Base-by-base conservation (phyloP, 1,140 invertebrate genomes). In the Dolichoris vasculosae region DNA sequence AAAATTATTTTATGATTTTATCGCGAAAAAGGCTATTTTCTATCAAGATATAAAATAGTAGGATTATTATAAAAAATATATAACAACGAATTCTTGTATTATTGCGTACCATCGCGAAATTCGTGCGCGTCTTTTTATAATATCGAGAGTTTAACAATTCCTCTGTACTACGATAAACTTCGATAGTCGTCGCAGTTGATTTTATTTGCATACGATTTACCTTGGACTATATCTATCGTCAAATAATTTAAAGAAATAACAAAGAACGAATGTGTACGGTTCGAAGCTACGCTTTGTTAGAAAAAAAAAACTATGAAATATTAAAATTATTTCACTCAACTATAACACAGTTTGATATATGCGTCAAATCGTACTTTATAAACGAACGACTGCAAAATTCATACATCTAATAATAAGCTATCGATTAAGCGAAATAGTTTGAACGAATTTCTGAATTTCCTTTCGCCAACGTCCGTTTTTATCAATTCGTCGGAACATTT, bases 211-310 rank as follows among this genome's bases (percentile, higher is more conserved):
- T 71, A 59, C 35, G 30, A 73, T 59, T 59, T 51, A 83, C 32
- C 69, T 75, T 73, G 80, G 80, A 82, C 59, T 40, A 64, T 23
- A 15, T 20, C 23, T 23, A 15, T 20, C 23, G 38, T 13, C 64
- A 2, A 71, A 55, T 26, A 77, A 55, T 30, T 75, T 75, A 51
- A 82, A 55, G 38, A 80, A 75, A 73, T 17, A 26, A 48, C 46
- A 26, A 32, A 71, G 48, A 15, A 81, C 69, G 84, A 85, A 85
- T 85, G 78, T 85, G 69, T 81, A 85, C 77, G 76, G 55, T 63
- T 85, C 77, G 75, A 85, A 75, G 83, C 77, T 32, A 78, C 0
- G 32, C 76, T 84, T 79, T 67, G 26, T 30, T 63, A 43, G 43
- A 59, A 38, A 26, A 82, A 43, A 59, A 59, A 38, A 26, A 82